Evolutionary conservation across 1,140 invertebrate species (phyloP).

Genomic region (Drosophila mojavensis): DNA sequence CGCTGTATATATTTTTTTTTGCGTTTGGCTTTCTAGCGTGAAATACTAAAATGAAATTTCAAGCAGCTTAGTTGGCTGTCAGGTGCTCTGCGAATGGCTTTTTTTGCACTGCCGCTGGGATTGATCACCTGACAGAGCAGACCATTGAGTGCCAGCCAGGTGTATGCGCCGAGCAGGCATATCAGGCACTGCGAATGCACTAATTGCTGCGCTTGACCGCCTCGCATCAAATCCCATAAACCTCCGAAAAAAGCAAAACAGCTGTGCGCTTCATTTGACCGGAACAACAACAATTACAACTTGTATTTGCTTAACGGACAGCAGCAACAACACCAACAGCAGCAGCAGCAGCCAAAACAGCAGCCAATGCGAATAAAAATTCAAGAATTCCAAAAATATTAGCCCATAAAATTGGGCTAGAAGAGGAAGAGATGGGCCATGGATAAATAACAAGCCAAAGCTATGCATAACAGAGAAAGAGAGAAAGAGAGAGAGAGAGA

Average conservation of each 20-base stretch:
- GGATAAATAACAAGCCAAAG: constrained; percentile 8
- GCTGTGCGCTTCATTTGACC: constrained; percentile 43
- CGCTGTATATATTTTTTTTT: constrained; percentile 44
- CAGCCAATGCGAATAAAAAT: neutral
- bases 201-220: constrained; percentile 70
- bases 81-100: constrained; percentile 47
- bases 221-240: constrained; percentile 53
- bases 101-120: constrained; percentile 5
- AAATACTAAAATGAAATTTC: constrained; percentile 73
- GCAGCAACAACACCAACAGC: neutral
- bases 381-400: constrained; percentile 41
- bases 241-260: constrained; percentile 1
- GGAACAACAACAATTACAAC: constrained; percentile 30
- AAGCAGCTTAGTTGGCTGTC: constrained; percentile 78
- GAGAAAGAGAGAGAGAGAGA: too few relatives aligned
- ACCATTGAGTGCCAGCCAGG: constrained; percentile 35
- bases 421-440: neutral
- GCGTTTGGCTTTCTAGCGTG: constrained; percentile 66
- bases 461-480: neutral
- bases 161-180: constrained; percentile 10
- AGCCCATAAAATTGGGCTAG: constrained; percentile 24
- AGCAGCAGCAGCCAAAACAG: too few relatives aligned
- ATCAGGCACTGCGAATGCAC: constrained; percentile 55
- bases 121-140: constrained; percentile 31
- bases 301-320: constrained; percentile 22